Base-by-base conservation (phyloP, 2,888 invertebrate species). In the Empis stercorea region DNA sequence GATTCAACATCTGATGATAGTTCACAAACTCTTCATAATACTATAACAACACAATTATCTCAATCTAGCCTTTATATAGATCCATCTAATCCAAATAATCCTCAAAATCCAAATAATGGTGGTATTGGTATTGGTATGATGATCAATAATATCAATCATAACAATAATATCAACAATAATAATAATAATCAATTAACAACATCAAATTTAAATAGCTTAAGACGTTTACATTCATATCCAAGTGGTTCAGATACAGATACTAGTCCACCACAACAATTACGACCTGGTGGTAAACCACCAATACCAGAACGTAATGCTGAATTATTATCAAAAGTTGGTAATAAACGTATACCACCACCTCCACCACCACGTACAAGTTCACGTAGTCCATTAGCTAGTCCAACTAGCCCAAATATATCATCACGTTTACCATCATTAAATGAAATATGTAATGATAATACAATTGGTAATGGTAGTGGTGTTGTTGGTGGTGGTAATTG, bases 291-390 rank as follows among this genome's bases (percentile, higher is more conserved):
- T 57, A 86, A 87, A 66, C 88, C 88, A 45, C 87, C 88, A 38
- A 79, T 87, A 49, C 87, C 87, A 47, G 86, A 87, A 70, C 76
- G 87, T 23, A 86, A 86, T 61, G 79, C 82, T 36, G 87, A 87
- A 62, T 71, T 87, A 50, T 73, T 85, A 49, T 81, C 83, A 49
- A 71, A 85, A 63, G 79, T 82, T 40, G 76, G 76, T 14, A 78
- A 80, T 49, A 79, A 85, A 59, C 77, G 87, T 46, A 81, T 87
- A 40, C 91, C 91, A 9, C 92, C 91, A 15, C 91, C 87, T n/a
- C 87, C 92, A 30, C 91, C 91, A 27, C 91, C 91, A n/a, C 77
- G 91, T 55, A 89, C 89, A 55, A 87, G 87, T 56, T 88, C 88
- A 43, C 83, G 87, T 60, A 88, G 89, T 15, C 91, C 91, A 1